Percentiles rank a stretch among this genome's conserved stretches.
Conservation (phyloP, 2,888 invertebrate genomes). For the Polyommatus iphigenia region DNA sequence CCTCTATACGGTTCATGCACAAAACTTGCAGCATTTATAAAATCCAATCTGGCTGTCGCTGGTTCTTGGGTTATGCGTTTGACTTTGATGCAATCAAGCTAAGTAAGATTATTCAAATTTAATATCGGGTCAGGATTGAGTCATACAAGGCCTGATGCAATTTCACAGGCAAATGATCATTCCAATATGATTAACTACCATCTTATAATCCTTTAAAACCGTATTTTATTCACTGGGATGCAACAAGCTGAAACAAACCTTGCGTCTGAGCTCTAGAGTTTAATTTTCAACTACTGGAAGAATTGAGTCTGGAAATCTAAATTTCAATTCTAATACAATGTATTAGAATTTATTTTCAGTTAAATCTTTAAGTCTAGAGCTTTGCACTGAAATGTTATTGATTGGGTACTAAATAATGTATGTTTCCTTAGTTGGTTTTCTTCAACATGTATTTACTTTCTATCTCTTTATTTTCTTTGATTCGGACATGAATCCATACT, state of each 20-base stretch:
- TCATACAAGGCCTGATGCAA: neutral
- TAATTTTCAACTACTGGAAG: neutral
- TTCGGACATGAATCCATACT: neutral
- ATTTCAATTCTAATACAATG: neutral
- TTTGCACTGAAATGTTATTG: slow-evolving; percentile 4
- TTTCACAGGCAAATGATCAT: slow-evolving; percentile 14
- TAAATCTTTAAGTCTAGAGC: neutral
- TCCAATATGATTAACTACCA: slow-evolving; percentile 19
- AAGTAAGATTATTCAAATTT: slow-evolving; percentile 4
- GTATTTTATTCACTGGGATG: neutral
- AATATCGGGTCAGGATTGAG: slow-evolving; percentile 10
- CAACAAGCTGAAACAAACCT: neutral
- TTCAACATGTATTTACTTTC: neutral
- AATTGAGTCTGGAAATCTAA: neutral
- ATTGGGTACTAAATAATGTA: slow-evolving; percentile 12
- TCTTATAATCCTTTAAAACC: slow-evolving; percentile 28
- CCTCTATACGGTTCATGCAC: too few relatives aligned
- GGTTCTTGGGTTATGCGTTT: neutral
- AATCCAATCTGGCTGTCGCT: too few relatives aligned
- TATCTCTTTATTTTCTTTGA: neutral
- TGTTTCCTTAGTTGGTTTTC: neutral
- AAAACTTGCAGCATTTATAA: too few relatives aligned
- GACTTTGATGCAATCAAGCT: slow-evolving; percentile 3
- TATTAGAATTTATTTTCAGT: neutral
- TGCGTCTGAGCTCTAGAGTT: neutral